These are phyloP conservation scores for Oceanodroma tethys DNA, from an alignment of 2,113 vertebrate genomes.

Conservation along the genomic window DNA sequence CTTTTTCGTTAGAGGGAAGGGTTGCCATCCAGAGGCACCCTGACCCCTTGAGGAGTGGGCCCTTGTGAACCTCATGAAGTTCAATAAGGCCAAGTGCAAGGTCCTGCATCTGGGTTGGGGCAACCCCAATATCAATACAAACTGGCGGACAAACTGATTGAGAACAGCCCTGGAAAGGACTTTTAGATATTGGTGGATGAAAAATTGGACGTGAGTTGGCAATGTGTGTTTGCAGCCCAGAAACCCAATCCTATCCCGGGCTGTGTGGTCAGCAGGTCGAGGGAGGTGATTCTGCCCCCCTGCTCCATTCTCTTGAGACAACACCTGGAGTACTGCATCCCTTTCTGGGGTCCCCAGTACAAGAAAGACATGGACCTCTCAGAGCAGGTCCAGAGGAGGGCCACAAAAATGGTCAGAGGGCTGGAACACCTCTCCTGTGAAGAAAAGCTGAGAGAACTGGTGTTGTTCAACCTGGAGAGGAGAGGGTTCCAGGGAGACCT, in stretches of 20 bases:
- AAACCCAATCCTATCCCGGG: background rate
- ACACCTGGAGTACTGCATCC: background rate
- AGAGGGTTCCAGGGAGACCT: background rate
- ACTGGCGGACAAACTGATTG: background rate
- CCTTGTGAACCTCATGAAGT: background rate
- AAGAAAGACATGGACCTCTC: background rate
- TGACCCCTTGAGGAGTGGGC: too few relatives aligned
- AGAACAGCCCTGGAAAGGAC: background rate
- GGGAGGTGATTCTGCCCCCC: background rate
- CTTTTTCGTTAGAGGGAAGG: background rate
- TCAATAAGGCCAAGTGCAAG: too few relatives aligned
- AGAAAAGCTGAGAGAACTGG: background rate
- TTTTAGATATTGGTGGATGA: background rate
- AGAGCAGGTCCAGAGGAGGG: background rate
- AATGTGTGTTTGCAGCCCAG: background rate
- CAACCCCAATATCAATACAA: background rate
- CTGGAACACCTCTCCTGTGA: background rate
- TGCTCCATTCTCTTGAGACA: background rate
- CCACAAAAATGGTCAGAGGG: background rate
- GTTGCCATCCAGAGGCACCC: background rate
- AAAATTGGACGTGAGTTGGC: background rate
- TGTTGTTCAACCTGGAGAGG: background rate
- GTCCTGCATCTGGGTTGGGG: background rate
- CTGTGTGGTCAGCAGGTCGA: accelerated
- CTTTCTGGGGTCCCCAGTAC: background rate